Evolutionary conservation across 2,888 invertebrate genomes (phyloP).

Genomic region (Apotomis turbidana): DNA sequence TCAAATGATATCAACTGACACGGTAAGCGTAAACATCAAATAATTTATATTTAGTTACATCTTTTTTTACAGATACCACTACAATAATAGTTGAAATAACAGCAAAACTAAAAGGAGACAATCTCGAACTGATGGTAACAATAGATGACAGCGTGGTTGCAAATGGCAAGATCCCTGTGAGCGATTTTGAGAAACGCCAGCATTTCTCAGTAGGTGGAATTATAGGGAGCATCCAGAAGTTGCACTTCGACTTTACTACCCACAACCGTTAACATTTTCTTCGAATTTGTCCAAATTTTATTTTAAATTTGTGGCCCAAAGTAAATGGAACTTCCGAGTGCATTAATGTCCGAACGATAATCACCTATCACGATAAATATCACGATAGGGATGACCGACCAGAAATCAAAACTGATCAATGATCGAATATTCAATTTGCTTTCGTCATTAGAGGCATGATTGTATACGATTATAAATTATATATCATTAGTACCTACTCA

Average conservation of each 20-base stretch:
- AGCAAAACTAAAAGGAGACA: neutral
- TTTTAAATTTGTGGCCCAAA: too few species aligned
- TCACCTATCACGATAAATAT: too few species aligned
- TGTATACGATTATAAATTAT: too few species aligned
- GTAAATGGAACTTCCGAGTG: too few species aligned
- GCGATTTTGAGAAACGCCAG: conserved; percentile 18
- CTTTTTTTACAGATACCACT: conserved; percentile 13
- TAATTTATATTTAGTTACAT: neutral
- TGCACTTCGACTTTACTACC: conserved; percentile 27
- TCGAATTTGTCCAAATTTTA: neutral
- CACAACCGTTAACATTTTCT: neutral
- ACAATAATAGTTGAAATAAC: neutral
- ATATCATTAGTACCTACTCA: too few species aligned
- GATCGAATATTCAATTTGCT: too few species aligned
- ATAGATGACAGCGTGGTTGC: neutral
- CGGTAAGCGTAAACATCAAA: conserved; percentile 5
- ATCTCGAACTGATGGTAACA: neutral
- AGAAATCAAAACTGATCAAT: too few species aligned
- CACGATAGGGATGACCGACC: too few species aligned
- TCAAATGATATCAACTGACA: too few species aligned
- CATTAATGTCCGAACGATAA: too few species aligned
- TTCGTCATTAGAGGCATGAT: too few species aligned
- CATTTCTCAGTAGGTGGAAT: conserved; percentile 31
- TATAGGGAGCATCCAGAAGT: conserved; percentile 11
- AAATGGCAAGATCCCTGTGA: neutral